Evolutionary conservation across 2,113 vertebrate genomes (phyloP).

Genomic region (Carassius carassius): DNA sequence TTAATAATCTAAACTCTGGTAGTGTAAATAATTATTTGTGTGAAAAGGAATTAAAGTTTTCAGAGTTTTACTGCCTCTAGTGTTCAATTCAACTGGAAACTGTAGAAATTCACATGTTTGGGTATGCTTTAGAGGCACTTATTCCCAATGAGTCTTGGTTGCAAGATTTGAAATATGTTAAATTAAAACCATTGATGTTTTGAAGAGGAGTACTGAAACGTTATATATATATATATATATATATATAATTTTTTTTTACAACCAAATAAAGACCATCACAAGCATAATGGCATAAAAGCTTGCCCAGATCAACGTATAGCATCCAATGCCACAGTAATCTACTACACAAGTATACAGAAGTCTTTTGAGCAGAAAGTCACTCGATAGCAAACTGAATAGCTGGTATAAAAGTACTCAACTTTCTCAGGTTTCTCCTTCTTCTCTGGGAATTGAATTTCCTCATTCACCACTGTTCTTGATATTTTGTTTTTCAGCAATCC

Average conservation of each 20-base stretch:
- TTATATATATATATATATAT: too few relatives aligned
- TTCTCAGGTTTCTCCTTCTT: background rate
- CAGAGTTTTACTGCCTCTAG: too few relatives aligned
- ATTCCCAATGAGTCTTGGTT: too few relatives aligned
- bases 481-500: background rate
- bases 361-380: background rate
- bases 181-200: background rate
- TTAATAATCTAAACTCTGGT: too few relatives aligned
- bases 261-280: background rate
- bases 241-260: background rate
- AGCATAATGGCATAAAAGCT: background rate
- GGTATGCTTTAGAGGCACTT: too few relatives aligned
- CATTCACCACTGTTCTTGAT: background rate
- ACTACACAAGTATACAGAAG: background rate
- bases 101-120: too few relatives aligned
- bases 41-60: too few relatives aligned
- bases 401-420: background rate
- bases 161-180: background rate
- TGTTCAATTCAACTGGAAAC: too few relatives aligned
- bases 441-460: constrained; percentile 11
- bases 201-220: background rate
- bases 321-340: background rate
- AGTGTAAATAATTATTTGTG: too few relatives aligned
- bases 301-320: background rate
- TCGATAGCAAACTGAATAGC: background rate